Conservation (phyloP, 2,888 invertebrate genomes). For the Harmothoe impar region DNA sequence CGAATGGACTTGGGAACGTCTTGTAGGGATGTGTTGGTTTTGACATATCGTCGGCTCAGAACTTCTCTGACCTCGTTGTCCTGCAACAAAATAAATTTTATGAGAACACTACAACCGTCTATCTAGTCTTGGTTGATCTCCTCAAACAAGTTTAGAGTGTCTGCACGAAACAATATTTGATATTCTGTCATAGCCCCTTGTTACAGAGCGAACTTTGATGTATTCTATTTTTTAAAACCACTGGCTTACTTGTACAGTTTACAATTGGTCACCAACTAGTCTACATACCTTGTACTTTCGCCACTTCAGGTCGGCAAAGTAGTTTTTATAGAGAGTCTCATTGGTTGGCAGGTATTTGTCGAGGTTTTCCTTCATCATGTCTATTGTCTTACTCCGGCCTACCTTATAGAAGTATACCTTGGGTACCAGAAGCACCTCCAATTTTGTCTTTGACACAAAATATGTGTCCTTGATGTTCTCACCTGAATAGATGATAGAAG, state of each 20-base stretch:
- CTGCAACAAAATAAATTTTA: neutral
- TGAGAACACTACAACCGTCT: no score
- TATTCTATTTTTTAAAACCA: neutral
- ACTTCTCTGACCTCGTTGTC: neutral
- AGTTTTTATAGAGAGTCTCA: neutral
- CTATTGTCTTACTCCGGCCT: slow-evolving; percentile 65
- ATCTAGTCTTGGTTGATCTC: no score
- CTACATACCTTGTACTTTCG: slow-evolving; percentile 33
- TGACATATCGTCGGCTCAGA: neutral
- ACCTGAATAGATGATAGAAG: slow-evolving; percentile 67
- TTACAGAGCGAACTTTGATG: neutral
- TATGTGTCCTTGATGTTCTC: slow-evolving; percentile 73
- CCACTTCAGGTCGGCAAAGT: slow-evolving; percentile 25
- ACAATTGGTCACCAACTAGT: no score
- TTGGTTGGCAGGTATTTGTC: slow-evolving; percentile 70
- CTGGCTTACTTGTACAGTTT: no score
- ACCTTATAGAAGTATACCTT: slow-evolving; percentile 72
- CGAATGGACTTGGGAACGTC: neutral
- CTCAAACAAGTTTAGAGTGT: no score
- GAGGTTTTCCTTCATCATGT: slow-evolving; percentile 69
- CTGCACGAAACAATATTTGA: no score
- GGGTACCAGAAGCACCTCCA: slow-evolving; percentile 72
- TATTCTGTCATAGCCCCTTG: no score
- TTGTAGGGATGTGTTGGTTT: neutral
- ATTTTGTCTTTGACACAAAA: slow-evolving; percentile 73